Conservation (phyloP, 2,888 invertebrate genomes). For the Melieria crassipennis region DNA sequence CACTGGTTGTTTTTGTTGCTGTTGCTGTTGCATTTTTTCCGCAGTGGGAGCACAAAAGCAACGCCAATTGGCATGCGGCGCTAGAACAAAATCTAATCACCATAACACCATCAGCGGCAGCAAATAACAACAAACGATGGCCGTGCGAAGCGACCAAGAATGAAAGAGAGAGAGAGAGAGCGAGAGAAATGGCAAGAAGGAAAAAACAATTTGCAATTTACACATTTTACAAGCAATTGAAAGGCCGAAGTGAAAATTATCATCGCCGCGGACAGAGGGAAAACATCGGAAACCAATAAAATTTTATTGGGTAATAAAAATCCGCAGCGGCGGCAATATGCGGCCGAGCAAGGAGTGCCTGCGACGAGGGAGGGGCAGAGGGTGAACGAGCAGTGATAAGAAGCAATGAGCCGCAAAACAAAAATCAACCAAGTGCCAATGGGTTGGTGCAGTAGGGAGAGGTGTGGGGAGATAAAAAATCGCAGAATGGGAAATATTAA, state of each 20-base stretch:
- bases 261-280: slow-evolving; percentile 40
- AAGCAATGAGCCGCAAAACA: too few species aligned
- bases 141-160: background rate
- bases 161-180: slow-evolving; percentile 12
- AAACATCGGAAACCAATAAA: slow-evolving; percentile 48
- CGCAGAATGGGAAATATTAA: background rate
- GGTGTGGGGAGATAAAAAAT: background rate
- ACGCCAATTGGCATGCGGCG: background rate
- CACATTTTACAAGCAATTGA: slow-evolving; percentile 39
- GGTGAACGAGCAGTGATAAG: background rate
- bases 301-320: slow-evolving; percentile 50
- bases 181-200: slow-evolving; percentile 21
- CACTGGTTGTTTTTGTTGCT: background rate
- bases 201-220: slow-evolving; percentile 43
- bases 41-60: slow-evolving; percentile 3
- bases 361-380: background rate
- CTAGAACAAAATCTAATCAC: slow-evolving; percentile 47
- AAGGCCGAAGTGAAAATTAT: slow-evolving; percentile 47
- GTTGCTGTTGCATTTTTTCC: background rate
- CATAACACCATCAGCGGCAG: slow-evolving; percentile 40
- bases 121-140: background rate
- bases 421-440: too few species aligned
- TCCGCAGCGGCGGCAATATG: slow-evolving; percentile 18
- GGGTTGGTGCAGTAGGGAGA: too few species aligned
- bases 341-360: slow-evolving; percentile 1